Evolutionary conservation across 2,888 invertebrate genomes (phyloP), one percentile per base, ranked within the genome.

Genomic region (Parthenolecanium corni): DNA sequence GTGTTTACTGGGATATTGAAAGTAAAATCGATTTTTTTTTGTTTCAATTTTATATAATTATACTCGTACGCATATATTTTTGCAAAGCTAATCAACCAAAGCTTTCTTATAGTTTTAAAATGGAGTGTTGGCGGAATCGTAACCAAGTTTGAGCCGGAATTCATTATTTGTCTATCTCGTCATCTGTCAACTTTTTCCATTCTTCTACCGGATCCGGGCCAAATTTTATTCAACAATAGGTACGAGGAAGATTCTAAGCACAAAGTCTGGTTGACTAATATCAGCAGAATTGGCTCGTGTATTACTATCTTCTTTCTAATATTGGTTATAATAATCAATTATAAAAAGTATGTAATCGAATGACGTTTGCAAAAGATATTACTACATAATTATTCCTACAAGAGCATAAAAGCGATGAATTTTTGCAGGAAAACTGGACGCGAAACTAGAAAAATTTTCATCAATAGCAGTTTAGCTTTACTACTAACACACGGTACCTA

Each of bases 401-500:
- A n/a, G n/a, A n/a, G n/a, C n/a, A n/a, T n/a, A n/a, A n/a, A n/a
- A n/a, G n/a, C n/a, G n/a, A n/a, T n/a, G n/a, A n/a, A n/a, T n/a
- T n/a, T n/a, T n/a, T n/a, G n/a, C n/a, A n/a, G n/a, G n/a, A n/a
- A 21, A 49, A 12, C 49, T 14, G 23, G 2, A 14, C 20, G 23
- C 23, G 49, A 49, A 49, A 49, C 49, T 11, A 23, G 49, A 12
- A 61, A 49, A 61, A 61, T 61, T 23, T 16, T 61, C 3, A 36
- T 51, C 4, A 25, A 61, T 23, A 36, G 61, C n/a, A 49, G 61
- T 24, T 2, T 23, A 11, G 47, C 61, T 1, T 23, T 61, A 38
- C 18, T 61, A 23, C n/a, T 61, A 23, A 20, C 49, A 1, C 61
- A 61, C 49, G 20, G 36, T 23, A 49, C 61, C n/a, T 61, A 38